Conservation (phyloP, 2,797 vertebrate species). For the Mustela erminea region DNA sequence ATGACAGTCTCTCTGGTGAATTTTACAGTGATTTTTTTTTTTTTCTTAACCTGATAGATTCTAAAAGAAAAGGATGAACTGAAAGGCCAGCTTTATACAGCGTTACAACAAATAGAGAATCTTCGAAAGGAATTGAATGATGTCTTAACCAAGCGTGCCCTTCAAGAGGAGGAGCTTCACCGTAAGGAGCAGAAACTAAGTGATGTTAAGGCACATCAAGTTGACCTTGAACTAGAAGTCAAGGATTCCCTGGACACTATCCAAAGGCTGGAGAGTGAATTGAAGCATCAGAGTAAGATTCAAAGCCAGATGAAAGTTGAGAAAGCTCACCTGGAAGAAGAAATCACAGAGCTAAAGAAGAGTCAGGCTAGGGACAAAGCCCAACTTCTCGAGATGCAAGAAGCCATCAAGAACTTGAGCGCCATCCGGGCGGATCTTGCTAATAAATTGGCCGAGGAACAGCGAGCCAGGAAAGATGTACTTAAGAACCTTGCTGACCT, state of each 20-base stretch:
- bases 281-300: constrained; percentile 87
- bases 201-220: constrained; percentile 89
- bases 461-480: constrained; percentile 90
- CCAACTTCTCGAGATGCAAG: constrained; percentile 91
- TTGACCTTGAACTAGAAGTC: constrained; percentile 92
- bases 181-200: constrained; percentile 92
- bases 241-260: constrained; percentile 89
- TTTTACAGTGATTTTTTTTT: constrained; percentile 38
- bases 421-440: constrained; percentile 90
- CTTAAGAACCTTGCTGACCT: constrained; percentile 88
- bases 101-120: constrained; percentile 93
- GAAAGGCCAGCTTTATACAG: constrained; percentile 90
- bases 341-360: constrained; percentile 84
- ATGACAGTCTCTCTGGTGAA: background rate
- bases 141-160: constrained; percentile 92
- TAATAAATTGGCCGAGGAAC: constrained; percentile 90
- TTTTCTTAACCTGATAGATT: constrained; percentile 85
- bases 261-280: constrained; percentile 89
- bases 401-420: constrained; percentile 90
- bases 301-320: constrained; percentile 90
- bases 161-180: constrained; percentile 94
- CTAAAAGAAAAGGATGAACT: constrained; percentile 92
- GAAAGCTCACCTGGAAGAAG: constrained; percentile 90
- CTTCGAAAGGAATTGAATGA: constrained; percentile 93
- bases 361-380: constrained; percentile 90